These are phyloP conservation scores for Heterotis niloticus DNA, from an alignment of 2,113 vertebrate species.

Conservation along the genomic window DNA sequence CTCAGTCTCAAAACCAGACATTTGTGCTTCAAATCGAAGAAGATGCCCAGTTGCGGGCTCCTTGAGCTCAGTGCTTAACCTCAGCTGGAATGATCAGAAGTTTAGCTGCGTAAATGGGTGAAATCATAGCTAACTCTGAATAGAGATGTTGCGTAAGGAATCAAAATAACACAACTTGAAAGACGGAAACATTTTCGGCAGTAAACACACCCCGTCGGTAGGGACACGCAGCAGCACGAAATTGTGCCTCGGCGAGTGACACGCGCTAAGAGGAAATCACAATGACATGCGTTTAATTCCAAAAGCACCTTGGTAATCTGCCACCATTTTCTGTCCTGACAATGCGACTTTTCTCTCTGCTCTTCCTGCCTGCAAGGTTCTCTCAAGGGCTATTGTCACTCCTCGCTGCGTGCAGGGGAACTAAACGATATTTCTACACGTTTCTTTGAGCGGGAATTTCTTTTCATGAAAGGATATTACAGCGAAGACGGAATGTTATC, in stretches of 20 bases:
- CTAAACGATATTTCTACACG: not conserved
- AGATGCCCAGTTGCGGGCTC: too few relatives aligned
- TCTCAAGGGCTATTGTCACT: not conserved
- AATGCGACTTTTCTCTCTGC: not conserved
- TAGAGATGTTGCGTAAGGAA: too few relatives aligned
- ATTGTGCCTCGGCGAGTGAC: not conserved
- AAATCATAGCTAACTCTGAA: too few relatives aligned
- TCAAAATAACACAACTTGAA: too few relatives aligned
- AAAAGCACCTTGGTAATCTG: not conserved
- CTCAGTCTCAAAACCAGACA: too few relatives aligned
- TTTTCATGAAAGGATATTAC: not conserved
- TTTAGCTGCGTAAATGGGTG: too few relatives aligned
- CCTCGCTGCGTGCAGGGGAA: not conserved
- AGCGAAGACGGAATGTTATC: not conserved
- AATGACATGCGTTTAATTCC: too few relatives aligned
- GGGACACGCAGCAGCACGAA: not conserved
- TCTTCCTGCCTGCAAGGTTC: too few relatives aligned
- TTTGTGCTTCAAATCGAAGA: too few relatives aligned
- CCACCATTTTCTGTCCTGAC: not conserved
- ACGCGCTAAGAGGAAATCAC: not conserved
- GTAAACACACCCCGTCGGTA: not conserved
- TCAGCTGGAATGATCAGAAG: too few relatives aligned
- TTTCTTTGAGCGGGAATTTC: not conserved
- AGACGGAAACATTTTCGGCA: not conserved
- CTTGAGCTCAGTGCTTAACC: too few relatives aligned